Base-by-base conservation (phyloP, 2,113 vertebrate species). In the Ammodytes marinus region DNA sequence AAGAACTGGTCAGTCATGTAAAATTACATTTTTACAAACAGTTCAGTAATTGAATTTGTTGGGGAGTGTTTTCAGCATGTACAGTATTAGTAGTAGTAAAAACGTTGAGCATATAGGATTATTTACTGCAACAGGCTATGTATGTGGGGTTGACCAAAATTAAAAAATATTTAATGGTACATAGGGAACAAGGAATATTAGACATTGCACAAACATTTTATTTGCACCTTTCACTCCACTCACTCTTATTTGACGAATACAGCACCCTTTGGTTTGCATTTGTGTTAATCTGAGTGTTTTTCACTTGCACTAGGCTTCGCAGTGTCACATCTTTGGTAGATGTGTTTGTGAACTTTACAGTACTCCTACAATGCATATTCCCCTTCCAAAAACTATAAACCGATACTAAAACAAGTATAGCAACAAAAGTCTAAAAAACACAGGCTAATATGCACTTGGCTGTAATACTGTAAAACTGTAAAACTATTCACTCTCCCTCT, bases 401-500 rank as follows among this genome's bases (percentile, higher is more conserved):
- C 1, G 2, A 72, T 46, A 82, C 35, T 12, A 27, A 39, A 68
- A 50, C n/a, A 75, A 59, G 9, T 42, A 27, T 13, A 11, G 60
- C 75, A 68, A 54, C 3, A 59, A 54, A 43, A 47, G 27, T 27
- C 19, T 63, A 47, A 27, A 49, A 79, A 54, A 53, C 8, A 27
- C 9, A 0, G 1, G 11, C 12, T 58, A 80, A 47, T 57, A 46
- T 72, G 46, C 35, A 27, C 27, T 54, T 65, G 63, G 43, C 13
- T 10, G 53, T 40, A 74, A 10, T n/a, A 59, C 6, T 67, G 11
- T 57, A 60, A 77, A n/a, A n/a, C n/a, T n/a, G n/a, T n/a, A 75
- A 63, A 80, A 69, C 43, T 59, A 13, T 69, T 70, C 45, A 63
- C 65, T 78, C 52, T 58, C 45, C 27, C 53, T 79, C 68, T 78